Evolutionary conservation across 2,888 invertebrate genomes (phyloP).

Genomic region (Mayetiola destructor): DNA sequence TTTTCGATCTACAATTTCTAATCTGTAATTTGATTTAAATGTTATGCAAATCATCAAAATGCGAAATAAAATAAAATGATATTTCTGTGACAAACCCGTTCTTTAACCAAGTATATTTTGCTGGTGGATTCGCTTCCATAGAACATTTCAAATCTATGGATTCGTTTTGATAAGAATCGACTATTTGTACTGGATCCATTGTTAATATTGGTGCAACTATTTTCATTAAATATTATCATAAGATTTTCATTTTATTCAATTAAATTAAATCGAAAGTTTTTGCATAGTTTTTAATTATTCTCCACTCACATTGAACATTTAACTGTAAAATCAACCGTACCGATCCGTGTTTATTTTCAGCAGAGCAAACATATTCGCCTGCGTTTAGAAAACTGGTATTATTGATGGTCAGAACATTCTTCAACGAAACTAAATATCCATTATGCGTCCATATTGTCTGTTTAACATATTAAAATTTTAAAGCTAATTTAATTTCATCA

Average conservation of each 20-base stretch:
- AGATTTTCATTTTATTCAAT: neutral
- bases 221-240: neutral
- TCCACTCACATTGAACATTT: neutral
- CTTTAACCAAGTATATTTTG: neutral
- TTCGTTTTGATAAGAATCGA: neutral
- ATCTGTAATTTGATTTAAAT: neutral
- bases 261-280: neutral
- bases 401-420: neutral
- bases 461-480: neutral
- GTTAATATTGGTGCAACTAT: neutral
- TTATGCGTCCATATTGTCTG: neutral
- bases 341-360: neutral
- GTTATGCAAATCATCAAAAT: neutral
- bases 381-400: neutral
- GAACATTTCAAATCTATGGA: neutral
- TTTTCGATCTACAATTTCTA: neutral
- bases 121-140: neutral
- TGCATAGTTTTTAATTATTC: neutral
- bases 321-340: neutral
- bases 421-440: neutral
- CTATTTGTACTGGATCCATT: neutral
- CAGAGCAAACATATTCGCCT: neutral
- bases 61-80: neutral
- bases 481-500: neutral
- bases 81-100: neutral